A percentile compares a stretch with the other conserved stretches of the same genome.
Evolutionary conservation across 2,888 invertebrate species (phyloP).

Genomic region (Drosophila nigritarsus): DNA sequence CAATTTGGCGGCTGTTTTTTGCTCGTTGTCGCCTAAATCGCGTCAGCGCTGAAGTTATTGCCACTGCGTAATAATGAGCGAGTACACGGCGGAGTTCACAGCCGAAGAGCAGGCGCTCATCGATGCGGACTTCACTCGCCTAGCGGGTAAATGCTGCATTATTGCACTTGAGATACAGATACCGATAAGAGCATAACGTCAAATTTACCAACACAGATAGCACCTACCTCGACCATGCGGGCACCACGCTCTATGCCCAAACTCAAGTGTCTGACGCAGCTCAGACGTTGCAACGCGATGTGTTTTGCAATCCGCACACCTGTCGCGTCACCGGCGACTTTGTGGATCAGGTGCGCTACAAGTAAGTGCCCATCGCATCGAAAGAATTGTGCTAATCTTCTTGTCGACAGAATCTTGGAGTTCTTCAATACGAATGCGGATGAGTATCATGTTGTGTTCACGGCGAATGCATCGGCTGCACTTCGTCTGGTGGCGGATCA

Average conservation of each 20-base stretch:
- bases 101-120: constrained; percentile 63
- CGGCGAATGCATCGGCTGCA: constrained; percentile 96
- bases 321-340: constrained; percentile 93
- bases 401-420: constrained; percentile 89
- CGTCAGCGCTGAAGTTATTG: background rate
- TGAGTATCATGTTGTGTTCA: constrained; percentile 95
- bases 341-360: constrained; percentile 92
- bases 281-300: constrained; percentile 88
- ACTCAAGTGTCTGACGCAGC: constrained; percentile 89
- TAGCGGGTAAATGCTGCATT: constrained; percentile 64
- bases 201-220: constrained; percentile 85
- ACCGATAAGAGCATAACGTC: constrained; percentile 23
- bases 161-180: constrained; percentile 5
- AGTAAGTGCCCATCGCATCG: constrained; percentile 85
- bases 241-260: constrained; percentile 92
- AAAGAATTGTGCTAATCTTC: background rate
- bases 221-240: constrained; percentile 95
- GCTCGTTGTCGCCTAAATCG: constrained; percentile 13
- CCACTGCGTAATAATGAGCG: constrained; percentile 31
- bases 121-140: constrained; percentile 69
- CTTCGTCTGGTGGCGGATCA: constrained; percentile 93
- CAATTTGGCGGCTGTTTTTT: constrained; percentile 32
- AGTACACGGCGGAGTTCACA: constrained; percentile 62
- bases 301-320: constrained; percentile 96
- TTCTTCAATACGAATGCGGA: constrained; percentile 93